Percentiles rank a stretch among this genome's conserved stretches.
phyloP scores from a whole-genome alignment of 2,797 vertebrate species.

The Pseudotriccus pelzelni region DNA sequence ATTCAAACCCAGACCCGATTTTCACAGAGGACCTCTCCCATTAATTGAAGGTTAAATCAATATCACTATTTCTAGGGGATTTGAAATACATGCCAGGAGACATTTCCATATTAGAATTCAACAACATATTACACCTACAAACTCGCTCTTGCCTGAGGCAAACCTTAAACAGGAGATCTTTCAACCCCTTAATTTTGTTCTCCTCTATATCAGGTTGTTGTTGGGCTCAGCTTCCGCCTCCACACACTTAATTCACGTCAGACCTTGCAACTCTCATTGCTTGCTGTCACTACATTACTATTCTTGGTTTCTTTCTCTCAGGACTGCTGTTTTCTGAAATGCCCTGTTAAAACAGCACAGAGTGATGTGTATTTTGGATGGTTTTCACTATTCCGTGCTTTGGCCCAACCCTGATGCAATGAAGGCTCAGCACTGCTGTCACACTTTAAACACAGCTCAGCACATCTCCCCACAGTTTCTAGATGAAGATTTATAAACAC shows the following conservation, averaged over 20 bases:
- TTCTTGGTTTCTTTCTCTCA: not conserved
- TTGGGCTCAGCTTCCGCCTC: not conserved
- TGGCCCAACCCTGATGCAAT: rapidly evolving
- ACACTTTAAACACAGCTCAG: rapidly evolving
- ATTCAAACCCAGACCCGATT: not conserved
- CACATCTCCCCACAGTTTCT: not conserved
- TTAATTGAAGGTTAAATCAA: conserved; percentile 33
- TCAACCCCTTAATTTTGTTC: not conserved
- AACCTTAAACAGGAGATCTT: not conserved
- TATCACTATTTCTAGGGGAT: not conserved
- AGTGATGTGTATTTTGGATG: not conserved
- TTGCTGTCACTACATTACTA: not conserved
- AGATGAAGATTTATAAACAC: not conserved
- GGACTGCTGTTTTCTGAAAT: not conserved
- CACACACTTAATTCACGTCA: not conserved
- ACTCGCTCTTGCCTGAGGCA: not conserved
- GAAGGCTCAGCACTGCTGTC: rapidly evolving
- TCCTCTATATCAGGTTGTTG: not conserved
- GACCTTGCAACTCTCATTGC: not conserved
- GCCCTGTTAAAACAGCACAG: not conserved
- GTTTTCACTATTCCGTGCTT: not conserved
- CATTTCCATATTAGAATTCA: conserved; percentile 38
- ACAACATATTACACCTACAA: not conserved
- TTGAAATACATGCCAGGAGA: not conserved
- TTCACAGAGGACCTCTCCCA: not conserved